Percentiles rank a stretch among this genome's conserved stretches.
These are phyloP conservation scores for Melinaea menophilus DNA, from an alignment of 2,888 invertebrate genomes.

Conservation along the genomic window DNA sequence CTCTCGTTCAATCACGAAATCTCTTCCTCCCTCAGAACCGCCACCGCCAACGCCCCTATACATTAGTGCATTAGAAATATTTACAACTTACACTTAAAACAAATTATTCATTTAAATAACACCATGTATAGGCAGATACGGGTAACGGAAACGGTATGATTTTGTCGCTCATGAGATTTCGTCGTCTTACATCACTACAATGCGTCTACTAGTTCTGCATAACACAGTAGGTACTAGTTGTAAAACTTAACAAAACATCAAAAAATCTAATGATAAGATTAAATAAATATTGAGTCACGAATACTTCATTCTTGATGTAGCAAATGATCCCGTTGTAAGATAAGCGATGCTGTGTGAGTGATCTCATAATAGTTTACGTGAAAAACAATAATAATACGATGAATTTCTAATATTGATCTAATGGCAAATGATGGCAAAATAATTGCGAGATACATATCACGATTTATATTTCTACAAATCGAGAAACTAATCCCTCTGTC, in stretches of 20 bases:
- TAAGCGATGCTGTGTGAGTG: too few species aligned
- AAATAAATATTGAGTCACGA: slow-evolving; percentile 6
- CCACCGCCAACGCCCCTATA: slow-evolving; percentile 61
- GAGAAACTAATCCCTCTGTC: not conserved
- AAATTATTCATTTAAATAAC: slow-evolving; percentile 16
- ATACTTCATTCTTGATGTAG: not conserved
- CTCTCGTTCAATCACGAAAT: slow-evolving; percentile 71
- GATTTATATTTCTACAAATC: too few species aligned
- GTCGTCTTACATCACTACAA: not conserved
- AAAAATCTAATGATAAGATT: slow-evolving; percentile 13
- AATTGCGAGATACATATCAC: slow-evolving; percentile 40
- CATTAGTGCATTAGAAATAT: slow-evolving; percentile 19
- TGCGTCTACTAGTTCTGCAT: not conserved
- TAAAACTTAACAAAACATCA: too few species aligned
- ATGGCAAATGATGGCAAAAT: too few species aligned
- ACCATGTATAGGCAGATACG: slow-evolving; percentile 51
- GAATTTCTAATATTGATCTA: too few species aligned
- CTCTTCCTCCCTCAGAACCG: slow-evolving; percentile 54
- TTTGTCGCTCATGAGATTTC: slow-evolving; percentile 26
- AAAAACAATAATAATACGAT: too few species aligned
- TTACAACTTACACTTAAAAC: slow-evolving; percentile 18
- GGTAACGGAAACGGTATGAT: slow-evolving; percentile 47
- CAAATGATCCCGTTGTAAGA: too few species aligned
- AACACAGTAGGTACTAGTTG: too few species aligned
- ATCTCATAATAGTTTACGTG: too few species aligned